Conservation (phyloP, 1,140 invertebrate species). For the Theocolax elegans region DNA sequence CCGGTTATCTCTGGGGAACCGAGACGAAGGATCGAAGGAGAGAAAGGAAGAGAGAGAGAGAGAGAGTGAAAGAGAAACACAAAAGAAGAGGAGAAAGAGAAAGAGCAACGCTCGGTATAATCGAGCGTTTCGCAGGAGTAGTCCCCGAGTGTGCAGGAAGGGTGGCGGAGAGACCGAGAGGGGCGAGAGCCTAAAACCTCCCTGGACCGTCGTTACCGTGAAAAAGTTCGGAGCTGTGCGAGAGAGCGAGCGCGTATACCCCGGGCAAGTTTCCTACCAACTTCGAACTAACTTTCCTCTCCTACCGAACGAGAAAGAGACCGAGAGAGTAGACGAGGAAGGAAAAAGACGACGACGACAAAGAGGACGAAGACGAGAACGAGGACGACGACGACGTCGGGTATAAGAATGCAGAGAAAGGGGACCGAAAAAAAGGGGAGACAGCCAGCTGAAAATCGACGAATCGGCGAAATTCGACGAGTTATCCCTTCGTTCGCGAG, state of each 20-base stretch:
- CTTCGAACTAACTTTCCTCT: constrained; percentile 47
- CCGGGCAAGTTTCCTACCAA: constrained; percentile 52
- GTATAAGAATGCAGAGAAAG: constrained; percentile 10
- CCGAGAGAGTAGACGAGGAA: constrained; percentile 19
- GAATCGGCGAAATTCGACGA: constrained; percentile 37
- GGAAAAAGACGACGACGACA: too few relatives aligned
- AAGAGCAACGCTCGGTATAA: constrained; percentile 2
- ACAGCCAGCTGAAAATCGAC: constrained; percentile 18
- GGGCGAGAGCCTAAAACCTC: constrained; percentile 50
- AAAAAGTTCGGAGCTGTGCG: constrained; percentile 51
- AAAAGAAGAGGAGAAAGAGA: neutral
- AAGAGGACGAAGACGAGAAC: too few relatives aligned
- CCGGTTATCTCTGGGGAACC: neutral
- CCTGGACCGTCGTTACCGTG: constrained; percentile 52
- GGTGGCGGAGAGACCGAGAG: neutral
- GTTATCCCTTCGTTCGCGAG: constrained; percentile 1
- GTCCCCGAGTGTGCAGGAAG: neutral
- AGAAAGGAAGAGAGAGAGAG: too few relatives aligned
- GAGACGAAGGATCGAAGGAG: too few relatives aligned
- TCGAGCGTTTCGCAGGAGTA: neutral
- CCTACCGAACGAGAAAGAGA: constrained; percentile 20
- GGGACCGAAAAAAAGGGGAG: neutral
- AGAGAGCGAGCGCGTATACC: too few relatives aligned
- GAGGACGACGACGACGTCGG: too few relatives aligned
- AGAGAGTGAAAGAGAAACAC: neutral